These are phyloP conservation scores for Apotomis capreana DNA, from an alignment of 2,888 invertebrate genomes.

Conservation along the genomic window DNA sequence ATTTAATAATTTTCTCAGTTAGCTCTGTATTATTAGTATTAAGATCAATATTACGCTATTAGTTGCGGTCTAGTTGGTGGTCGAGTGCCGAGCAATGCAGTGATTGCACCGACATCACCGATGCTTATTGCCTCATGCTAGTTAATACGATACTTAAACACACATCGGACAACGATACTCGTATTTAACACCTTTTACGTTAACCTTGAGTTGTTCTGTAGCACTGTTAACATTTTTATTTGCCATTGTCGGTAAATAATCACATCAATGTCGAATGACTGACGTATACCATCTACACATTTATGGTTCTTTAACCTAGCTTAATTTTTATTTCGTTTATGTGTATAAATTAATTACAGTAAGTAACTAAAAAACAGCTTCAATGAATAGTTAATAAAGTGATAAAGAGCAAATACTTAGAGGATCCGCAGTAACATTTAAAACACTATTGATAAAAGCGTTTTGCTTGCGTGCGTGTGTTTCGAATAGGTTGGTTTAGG, in stretches of 20 bases:
- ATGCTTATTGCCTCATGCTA: constrained; percentile 41
- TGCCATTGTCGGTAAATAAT: constrained; percentile 30
- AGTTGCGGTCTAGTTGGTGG: constrained; percentile 58
- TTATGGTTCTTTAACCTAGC: too few species aligned
- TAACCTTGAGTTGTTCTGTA: constrained; percentile 26
- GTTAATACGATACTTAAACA: constrained; percentile 36
- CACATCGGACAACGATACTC: constrained; percentile 19
- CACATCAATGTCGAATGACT: constrained; percentile 34
- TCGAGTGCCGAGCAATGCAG: constrained; percentile 56
- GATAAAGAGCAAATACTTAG: too few species aligned
- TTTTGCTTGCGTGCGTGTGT: constrained; percentile 18
- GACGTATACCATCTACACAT: neutral
- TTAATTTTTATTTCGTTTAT: neutral
- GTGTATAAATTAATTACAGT: neutral
- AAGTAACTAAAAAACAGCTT: too few species aligned
- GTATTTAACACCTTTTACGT: constrained; percentile 41
- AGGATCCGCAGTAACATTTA: neutral
- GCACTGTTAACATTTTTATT: constrained; percentile 31
- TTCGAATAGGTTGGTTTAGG: constrained; percentile 36
- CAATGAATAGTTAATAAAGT: too few species aligned
- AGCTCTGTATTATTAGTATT: neutral
- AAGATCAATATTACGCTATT: constrained; percentile 41
- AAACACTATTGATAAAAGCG: neutral
- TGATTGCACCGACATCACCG: constrained; percentile 52
- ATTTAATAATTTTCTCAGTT: neutral